Evolutionary conservation across 2,113 vertebrate genomes (phyloP).

Genomic region (Xyrauchen texanus): DNA sequence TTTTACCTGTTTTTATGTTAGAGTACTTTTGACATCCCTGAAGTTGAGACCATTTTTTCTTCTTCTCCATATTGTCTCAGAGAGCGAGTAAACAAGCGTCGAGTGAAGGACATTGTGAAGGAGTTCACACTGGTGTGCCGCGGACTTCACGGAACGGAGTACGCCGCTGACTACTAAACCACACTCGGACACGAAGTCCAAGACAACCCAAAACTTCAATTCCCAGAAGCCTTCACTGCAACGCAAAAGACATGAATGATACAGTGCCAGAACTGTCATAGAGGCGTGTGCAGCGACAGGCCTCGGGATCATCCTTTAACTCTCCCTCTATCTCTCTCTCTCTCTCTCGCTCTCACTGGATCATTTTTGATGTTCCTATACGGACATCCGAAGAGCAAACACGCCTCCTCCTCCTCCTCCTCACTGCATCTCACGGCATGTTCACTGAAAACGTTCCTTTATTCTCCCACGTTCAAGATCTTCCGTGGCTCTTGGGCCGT

Average conservation of each 20-base stretch:
- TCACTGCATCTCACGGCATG: constrained; percentile 55
- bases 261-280: constrained; percentile 38
- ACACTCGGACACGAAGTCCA: constrained; percentile 36
- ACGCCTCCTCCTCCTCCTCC: constrained; percentile 55
- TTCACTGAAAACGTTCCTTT: constrained; percentile 36
- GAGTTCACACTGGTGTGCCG: constrained; percentile 96
- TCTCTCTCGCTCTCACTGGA: constrained; percentile 27
- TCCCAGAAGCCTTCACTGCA: constrained; percentile 56
- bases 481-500: constrained; percentile 73
- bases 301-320: not conserved
- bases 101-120: constrained; percentile 97
- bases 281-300: constrained; percentile 24
- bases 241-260: constrained; percentile 51
- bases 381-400: constrained; percentile 13
- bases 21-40: too few relatives aligned
- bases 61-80: constrained; percentile 65
- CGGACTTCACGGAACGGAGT: constrained; percentile 96
- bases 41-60: not conserved
- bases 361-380: constrained; percentile 2
- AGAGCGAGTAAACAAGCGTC: constrained; percentile 95
- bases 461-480: constrained; percentile 66
- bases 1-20: too few relatives aligned
- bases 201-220: constrained; percentile 56
- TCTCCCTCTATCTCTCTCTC: constrained; percentile 36
- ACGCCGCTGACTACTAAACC: constrained; percentile 95